Evolutionary conservation across 2,113 vertebrate genomes (phyloP), one percentile per base, ranked within the genome.

Genomic region (Dendropsophus ebraccatus): DNA sequence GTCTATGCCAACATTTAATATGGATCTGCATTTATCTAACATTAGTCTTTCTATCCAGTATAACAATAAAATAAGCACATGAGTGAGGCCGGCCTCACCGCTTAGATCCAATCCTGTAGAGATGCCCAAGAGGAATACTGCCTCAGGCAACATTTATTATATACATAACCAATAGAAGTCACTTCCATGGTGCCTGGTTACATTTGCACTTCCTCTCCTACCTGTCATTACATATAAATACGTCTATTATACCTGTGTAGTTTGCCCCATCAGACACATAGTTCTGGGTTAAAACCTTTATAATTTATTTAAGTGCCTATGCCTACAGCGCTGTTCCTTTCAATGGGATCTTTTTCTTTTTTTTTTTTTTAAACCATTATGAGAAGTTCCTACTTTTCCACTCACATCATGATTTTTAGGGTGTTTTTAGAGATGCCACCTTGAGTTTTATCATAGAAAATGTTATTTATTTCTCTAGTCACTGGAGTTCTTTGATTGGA

Each of bases 391-490:
- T 37, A 23, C 23, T 76, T 16, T 75, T 28, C 2, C 74, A 77
- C 9, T 16, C 10, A 54, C 30, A 54, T 41, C 11, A 7, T 50
- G 25, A 28, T 58, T 21, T 41, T 58, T 60, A 21, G 28, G 25
- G 41, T 41, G n/a, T 7, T 80, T 80, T 41, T 58, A 58, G 10
- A 37, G 32, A 58, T 14, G 12, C 1, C 35, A 62, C 7, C 7
- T 37, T 23, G n/a, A 58, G 52, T 62, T 35, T 60, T 81, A 47
- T 81, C 37, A 12, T n/a, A 25, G 50, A 16, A 77, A 35, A 25
- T 60, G 21, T 47, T 81, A 81, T 81, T 81, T 81, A 81, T 81
- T 81, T 81, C 7, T 49, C 56, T 62, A 28, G 37, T 81, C 58
- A 47, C 56, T 80, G 77, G 77, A 80, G 23, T 58, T 10, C 14